phyloP scores from a whole-genome alignment of 2,797 vertebrate genomes.

The Florisuga fusca region DNA sequence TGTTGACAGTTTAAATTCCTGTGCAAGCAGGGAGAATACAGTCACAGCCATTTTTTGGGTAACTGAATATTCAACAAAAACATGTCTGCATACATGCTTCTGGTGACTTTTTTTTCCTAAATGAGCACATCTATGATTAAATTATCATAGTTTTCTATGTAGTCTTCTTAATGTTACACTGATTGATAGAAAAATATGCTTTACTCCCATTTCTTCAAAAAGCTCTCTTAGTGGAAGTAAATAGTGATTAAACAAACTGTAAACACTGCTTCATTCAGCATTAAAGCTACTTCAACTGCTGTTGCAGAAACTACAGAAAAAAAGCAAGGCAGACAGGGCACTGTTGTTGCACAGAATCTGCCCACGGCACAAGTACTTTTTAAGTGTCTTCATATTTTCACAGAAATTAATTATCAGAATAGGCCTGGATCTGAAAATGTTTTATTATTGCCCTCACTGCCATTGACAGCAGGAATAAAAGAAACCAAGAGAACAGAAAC shows the following conservation, averaged over 20 bases:
- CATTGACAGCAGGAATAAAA: not conserved
- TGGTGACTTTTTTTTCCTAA: not conserved
- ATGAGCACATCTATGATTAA: conserved; percentile 15
- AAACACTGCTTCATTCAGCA: conserved; percentile 31
- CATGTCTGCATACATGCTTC: not conserved
- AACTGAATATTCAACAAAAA: conserved; percentile 1
- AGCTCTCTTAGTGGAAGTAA: conserved; percentile 50
- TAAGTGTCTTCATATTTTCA: not conserved
- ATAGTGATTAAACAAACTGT: conserved; percentile 51
- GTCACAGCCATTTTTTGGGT: not conserved
- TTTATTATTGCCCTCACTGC: not conserved
- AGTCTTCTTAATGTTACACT: conserved; percentile 18
- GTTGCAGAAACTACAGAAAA: not conserved
- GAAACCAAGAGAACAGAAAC: not conserved
- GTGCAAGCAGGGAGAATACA: not conserved
- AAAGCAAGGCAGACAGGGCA: accelerated
- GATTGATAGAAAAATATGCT: conserved; percentile 20
- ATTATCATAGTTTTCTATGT: conserved; percentile 27
- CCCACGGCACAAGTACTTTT: not conserved
- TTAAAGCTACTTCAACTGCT: conserved; percentile 29
- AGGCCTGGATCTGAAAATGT: not conserved
- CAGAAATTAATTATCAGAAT: not conserved
- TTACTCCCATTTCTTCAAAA: conserved; percentile 37
- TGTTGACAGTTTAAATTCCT: not conserved
- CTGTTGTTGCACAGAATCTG: not conserved